Evolutionary conservation across 2,113 vertebrate genomes (phyloP), one percentile per base, ranked within the genome.

Genomic region (Onychostruthus taczanowskii): DNA sequence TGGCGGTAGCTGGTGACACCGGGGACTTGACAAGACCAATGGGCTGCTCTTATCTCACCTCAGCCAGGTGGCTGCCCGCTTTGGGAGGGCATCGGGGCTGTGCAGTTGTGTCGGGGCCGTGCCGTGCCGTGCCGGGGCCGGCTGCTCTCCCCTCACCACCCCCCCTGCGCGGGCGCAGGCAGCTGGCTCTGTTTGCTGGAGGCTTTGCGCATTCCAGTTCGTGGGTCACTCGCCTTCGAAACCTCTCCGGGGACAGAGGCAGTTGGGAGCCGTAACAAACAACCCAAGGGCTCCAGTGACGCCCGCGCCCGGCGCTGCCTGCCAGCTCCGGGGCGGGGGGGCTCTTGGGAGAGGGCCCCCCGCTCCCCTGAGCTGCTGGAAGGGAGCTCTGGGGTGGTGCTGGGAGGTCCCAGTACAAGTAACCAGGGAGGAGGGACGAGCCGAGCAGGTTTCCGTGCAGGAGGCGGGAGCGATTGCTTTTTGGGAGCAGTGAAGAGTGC

Each of bases 121-220:
- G 59, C 87, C 0, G 1, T 37, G 63, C 39, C 4, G 2, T 27
- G 58, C 39, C 8, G 30, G 61, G 84, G 59, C 80, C 27, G 91
- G 70, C 93, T 94, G 90, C 87, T 84, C 59, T 87, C 74, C 78
- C 84, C 86, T 87, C 15, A 3, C 27, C 22, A 3, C 58, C 92
- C 87, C 87, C 89, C 91, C 81, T 79, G 59, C 19, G 13, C 89
- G 84, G 93, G 92, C 26, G 52, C 94, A 77, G 94, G 95, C 95
- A 94, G 96, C 97, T 95, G 96, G 90, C 96, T 92, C 66, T 89
- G 93, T 89, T 97, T 93, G 93, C 97, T 96, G 94, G 95, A 95
- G 96, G 96, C 94, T 96, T 94, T 94, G 96, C 73, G 12, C 94
- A 97, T 96, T 95, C 90, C 94, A 95, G 88, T 94, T 96, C 92